Evolutionary conservation across 2,888 invertebrate species (phyloP), one percentile per base, ranked within the genome.

Genomic region (Schizaphis graminum): DNA sequence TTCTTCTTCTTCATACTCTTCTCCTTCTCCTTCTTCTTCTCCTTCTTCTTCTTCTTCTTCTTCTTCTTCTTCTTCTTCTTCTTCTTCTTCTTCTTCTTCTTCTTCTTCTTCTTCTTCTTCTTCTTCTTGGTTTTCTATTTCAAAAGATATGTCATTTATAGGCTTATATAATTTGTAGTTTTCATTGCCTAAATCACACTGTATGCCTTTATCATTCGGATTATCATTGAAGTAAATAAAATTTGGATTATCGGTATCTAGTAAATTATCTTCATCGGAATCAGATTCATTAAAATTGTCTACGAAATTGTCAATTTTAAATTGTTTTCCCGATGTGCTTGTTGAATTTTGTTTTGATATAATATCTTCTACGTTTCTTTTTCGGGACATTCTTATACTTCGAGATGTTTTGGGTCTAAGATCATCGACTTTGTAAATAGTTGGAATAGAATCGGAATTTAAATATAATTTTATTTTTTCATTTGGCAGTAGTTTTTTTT

Each of bases 341-440:
- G 53, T 88, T 88, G 87, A 88, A 88, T 88, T 88, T 88, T 53
- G 35, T 88, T 88, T 88, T 88, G 53, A 53, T 44, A 44, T 53
- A 88, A 88, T 88, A 88, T 53, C 87, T 53, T 88, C 53, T 53
- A n/a, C 21, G 87, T 88, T 88, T 53, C 53, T 44, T 88, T 88
- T 88, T 53, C 49, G 16, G 87, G 87, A 53, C 35, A 24, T 88
- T 88, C 53, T 88, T 87, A 53, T 88, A 88, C 53, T 88, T 10
- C 35, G 87, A n/a, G 87, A 53, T 88, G 53, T 49, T 88, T 88
- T 21, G n/a, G 10, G 84, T 35, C 41, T 84, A 84, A 84, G 41
- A 84, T 84, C 24, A 41, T 84, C 84, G 24, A 84, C 41, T 53
- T 88, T 56, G 35, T 88, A 88, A 41, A 88, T 88, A 35, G 88